A percentile compares a stretch with the other conserved stretches of the same genome.
Conservation (phyloP, 2,113 vertebrate genomes). For the Melanerpes aurifrons region DNA sequence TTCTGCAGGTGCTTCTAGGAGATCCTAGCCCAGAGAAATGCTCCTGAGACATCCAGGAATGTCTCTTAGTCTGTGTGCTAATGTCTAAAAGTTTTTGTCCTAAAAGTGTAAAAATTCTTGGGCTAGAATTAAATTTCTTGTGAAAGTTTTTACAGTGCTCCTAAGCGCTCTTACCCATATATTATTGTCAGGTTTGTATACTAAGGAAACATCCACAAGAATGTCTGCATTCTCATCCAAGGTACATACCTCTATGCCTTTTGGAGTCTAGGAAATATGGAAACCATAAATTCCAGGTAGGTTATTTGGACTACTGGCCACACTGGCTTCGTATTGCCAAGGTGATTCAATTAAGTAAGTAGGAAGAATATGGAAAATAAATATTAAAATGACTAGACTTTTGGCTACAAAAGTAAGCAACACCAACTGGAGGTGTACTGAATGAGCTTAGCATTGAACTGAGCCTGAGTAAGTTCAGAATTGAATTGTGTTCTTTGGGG, state of each 20-base stretch:
- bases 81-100: neutral
- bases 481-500: neutral
- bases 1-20: neutral
- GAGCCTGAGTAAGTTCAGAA: neutral
- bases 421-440: neutral
- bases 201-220: neutral
- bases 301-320: neutral
- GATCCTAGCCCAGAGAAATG: neutral
- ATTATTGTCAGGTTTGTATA: neutral
- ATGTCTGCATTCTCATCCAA: neutral
- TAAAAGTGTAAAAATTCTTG: neutral
- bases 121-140: neutral
- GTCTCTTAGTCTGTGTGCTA: neutral
- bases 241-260: neutral
- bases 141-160: neutral
- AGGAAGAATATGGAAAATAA: neutral
- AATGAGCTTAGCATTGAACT: neutral
- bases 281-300: constrained; percentile 23
- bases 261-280: neutral
- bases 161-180: neutral
- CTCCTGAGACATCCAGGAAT: neutral
- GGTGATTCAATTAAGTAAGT: constrained; percentile 4
- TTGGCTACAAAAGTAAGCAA: neutral
- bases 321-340: neutral
- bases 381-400: neutral